Base-by-base conservation (phyloP, 37 sponge, comb jelly and placozoan species). In the Theonella swinhoei region DNA sequence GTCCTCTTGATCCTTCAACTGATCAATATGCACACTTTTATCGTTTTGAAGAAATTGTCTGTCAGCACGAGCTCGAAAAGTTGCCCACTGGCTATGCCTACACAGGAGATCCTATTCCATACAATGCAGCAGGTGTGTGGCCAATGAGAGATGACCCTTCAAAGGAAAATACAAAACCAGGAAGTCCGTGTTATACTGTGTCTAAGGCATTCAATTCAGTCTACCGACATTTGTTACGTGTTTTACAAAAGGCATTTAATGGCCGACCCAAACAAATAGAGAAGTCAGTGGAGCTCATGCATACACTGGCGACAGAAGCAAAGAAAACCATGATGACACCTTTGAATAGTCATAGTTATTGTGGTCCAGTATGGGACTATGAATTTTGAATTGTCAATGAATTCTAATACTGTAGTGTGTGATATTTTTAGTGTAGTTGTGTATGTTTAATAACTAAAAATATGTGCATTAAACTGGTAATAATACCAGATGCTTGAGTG, bases 301-400 rank as follows among this genome's bases (percentile, higher is more conserved):
- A 84, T 41, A n/a, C 81, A 24, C 69, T 90, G 32, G 58, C 37
- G 22, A 54, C 80, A 4, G 77, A 81, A 81, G 88, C 74, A 14
- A 81, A 81, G 35, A 70, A 62, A 31, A 23, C 41, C 0, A 81
- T 81, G 71, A 33, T 47, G 58, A 72, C 63, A 20, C 60, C 60
- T 11, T 26, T 65, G 24, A 17, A 85, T 85, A 62, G 24, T 30
- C 22, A 29, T 58, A 8, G 64, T 41, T 68, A 66, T 8, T 81
- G 70, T 63, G 87, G 87, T 37, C 87, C 87, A 39, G 87, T 87
- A 1, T 87, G 87, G 87, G 80, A 87, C 75, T 87, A 87, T 62
- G 80, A 80, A 60, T 85, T n/a, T n/a, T n/a, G n/a, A n/a, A n/a
- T n/a, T n/a, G n/a, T n/a, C n/a, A n/a, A n/a, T n/a, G n/a, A n/a